A percentile compares a stretch with the other conserved stretches of the same genome.
Evolutionary conservation across 2,113 vertebrate genomes (phyloP).

Genomic region (Tichodroma muraria): DNA sequence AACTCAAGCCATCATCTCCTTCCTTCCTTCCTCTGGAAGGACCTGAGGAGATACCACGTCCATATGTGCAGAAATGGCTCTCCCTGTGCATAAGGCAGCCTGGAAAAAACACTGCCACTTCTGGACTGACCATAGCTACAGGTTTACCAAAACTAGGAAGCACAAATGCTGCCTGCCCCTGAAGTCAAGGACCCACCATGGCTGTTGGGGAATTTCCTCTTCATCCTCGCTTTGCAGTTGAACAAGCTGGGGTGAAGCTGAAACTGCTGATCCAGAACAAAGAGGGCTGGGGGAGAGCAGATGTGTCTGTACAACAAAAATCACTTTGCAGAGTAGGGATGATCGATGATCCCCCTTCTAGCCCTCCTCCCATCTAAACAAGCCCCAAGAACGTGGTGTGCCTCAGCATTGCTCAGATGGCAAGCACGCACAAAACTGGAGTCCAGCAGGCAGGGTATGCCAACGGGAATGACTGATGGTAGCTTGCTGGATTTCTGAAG

Average conservation of each 20-base stretch:
- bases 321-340: background rate
- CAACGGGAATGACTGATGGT: background rate
- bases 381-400: background rate
- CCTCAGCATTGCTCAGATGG: background rate
- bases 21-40: background rate
- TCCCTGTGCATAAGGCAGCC: background rate
- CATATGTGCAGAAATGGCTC: background rate
- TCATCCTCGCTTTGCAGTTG: background rate
- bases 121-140: background rate
- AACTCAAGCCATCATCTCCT: background rate
- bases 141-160: background rate
- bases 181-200: background rate
- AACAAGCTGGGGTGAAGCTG: background rate
- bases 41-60: background rate
- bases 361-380: background rate
- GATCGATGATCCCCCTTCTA: rapidly evolving
- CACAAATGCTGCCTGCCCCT: background rate
- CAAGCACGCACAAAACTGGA: rapidly evolving
- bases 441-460: background rate
- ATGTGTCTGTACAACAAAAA: background rate
- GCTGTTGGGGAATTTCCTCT: background rate
- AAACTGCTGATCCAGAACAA: background rate
- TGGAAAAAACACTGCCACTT: background rate
- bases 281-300: background rate
- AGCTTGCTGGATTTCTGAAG: background rate